A percentile compares a stretch with the other conserved stretches of the same genome.
phyloP scores from a whole-genome alignment of 2,888 invertebrate genomes.

The Pantelozetes paolii region DNA sequence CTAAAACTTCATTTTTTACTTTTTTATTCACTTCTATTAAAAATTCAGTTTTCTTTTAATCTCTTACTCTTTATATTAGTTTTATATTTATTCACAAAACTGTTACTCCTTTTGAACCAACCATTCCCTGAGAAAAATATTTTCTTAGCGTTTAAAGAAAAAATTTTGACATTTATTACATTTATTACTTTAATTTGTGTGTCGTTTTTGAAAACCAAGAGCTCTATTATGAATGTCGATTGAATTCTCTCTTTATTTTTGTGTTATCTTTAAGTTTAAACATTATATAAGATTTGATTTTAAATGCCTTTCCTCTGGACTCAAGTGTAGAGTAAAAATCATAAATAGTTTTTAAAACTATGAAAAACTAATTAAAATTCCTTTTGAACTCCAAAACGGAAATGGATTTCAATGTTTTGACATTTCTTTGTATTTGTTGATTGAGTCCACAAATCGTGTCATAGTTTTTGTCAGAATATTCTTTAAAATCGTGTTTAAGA shows the following conservation, averaged over 20 bases:
- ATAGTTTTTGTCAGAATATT: too few species aligned
- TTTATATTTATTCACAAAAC: background rate
- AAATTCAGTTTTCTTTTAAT: too few species aligned
- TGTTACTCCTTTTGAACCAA: background rate
- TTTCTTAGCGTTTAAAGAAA: background rate
- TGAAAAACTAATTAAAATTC: constrained; percentile 5
- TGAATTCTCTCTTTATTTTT: background rate
- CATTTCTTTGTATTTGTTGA: too few species aligned
- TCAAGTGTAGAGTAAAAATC: background rate
- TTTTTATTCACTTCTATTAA: too few species aligned
- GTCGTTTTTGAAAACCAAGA: background rate
- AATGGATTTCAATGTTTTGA: background rate
- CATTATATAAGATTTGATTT: background rate
- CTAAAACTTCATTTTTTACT: too few species aligned
- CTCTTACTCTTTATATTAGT: too few species aligned
- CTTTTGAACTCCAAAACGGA: background rate
- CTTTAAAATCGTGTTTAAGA: too few species aligned
- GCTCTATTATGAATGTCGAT: background rate
- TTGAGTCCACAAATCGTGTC: too few species aligned
- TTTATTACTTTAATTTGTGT: constrained; percentile 4
- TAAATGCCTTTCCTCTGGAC: background rate
- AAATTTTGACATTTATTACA: background rate
- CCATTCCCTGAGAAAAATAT: background rate
- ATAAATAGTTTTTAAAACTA: background rate
- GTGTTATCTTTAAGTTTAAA: too few species aligned